Percentiles rank a stretch among this genome's conserved stretches.
Evolutionary conservation across 1,140 invertebrate genomes (phyloP).

Genomic region (Cherax destructor): DNA sequence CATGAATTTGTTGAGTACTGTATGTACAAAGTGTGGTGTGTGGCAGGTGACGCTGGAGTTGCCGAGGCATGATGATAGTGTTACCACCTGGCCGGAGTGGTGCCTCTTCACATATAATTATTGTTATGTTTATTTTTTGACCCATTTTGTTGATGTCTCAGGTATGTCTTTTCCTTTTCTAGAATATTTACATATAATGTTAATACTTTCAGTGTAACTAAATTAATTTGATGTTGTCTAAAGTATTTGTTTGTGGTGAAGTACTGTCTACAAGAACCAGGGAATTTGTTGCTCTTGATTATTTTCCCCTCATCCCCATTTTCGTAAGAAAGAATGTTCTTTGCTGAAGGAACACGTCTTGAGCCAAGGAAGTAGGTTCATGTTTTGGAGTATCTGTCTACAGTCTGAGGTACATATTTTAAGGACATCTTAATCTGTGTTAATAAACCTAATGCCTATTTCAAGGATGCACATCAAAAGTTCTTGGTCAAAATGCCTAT

Average conservation of each 20-base stretch:
- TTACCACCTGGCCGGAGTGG: slow-evolving; percentile 27
- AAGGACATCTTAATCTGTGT: too few species aligned
- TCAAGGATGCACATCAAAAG: too few species aligned
- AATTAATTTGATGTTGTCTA: background rate
- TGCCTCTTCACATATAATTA: slow-evolving; percentile 31
- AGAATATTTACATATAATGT: slow-evolving; percentile 60
- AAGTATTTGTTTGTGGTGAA: slow-evolving; percentile 6
- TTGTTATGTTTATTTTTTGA: slow-evolving; percentile 51
- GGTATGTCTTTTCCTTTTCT: slow-evolving; percentile 56
- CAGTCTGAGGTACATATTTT: too few species aligned
- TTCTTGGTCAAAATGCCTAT: too few species aligned
- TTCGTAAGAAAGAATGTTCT: background rate
- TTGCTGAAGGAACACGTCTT: background rate
- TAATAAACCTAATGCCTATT: too few species aligned
- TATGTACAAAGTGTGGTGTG: slow-evolving; percentile 57
- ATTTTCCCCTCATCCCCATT: background rate
- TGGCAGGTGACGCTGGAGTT: slow-evolving; percentile 31
- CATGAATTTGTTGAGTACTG: slow-evolving; percentile 41
- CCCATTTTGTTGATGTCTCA: slow-evolving; percentile 55
- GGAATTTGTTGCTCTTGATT: background rate
- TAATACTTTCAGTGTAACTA: slow-evolving; percentile 47
- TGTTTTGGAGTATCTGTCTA: too few species aligned
- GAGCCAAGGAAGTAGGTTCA: background rate
- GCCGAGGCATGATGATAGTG: slow-evolving; percentile 18
- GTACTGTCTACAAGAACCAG: background rate